phyloP scores from a whole-genome alignment of 2,888 invertebrate genomes.

The Cryptosula pallasiana region DNA sequence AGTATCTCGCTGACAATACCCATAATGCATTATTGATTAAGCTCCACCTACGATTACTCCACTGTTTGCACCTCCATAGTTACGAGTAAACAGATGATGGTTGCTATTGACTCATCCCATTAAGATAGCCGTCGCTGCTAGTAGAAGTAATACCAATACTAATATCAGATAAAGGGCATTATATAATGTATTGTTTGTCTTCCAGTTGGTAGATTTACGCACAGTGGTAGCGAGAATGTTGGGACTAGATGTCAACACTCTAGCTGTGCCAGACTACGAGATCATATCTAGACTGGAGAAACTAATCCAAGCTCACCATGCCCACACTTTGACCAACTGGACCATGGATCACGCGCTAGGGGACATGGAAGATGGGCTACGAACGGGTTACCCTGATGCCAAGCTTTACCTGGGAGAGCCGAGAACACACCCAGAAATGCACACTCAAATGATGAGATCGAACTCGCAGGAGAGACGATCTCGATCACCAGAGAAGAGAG shows the following conservation, averaged over 20 bases:
- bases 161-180: background rate
- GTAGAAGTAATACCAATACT: too few relatives aligned
- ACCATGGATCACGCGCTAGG: slow-evolving; percentile 44
- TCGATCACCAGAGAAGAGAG: slow-evolving; percentile 21
- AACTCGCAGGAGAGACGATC: background rate
- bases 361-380: slow-evolving; percentile 45
- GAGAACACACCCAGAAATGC: slow-evolving; percentile 5
- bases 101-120: background rate
- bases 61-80: background rate
- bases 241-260: slow-evolving; percentile 49
- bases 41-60: background rate
- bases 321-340: slow-evolving; percentile 41
- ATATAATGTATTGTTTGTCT: slow-evolving; percentile 24
- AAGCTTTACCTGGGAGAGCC: slow-evolving; percentile 24
- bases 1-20: too few relatives aligned
- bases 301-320: slow-evolving; percentile 50
- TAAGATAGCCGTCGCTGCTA: too few relatives aligned
- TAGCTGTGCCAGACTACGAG: slow-evolving; percentile 54
- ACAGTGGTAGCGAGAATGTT: slow-evolving; percentile 52
- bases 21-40: background rate
- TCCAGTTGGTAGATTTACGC: slow-evolving; percentile 53
- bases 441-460: slow-evolving; percentile 19
- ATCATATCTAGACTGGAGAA: slow-evolving; percentile 53
- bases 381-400: slow-evolving; percentile 37
- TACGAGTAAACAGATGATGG: background rate